Evolutionary conservation across 2,797 vertebrate genomes (phyloP).

Genomic region (Oreonectes daqikongensis): DNA sequence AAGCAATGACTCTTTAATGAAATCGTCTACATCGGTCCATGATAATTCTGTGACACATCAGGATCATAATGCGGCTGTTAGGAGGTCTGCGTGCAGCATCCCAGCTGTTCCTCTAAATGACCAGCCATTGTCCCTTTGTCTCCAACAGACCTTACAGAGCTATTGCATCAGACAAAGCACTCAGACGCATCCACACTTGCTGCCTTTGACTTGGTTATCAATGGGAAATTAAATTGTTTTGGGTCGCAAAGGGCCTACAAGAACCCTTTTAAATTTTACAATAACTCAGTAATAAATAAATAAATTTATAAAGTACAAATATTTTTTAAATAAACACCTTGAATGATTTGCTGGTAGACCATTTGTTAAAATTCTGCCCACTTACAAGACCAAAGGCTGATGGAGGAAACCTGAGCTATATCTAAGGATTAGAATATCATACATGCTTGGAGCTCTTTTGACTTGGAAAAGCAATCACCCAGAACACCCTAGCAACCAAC

Average conservation of each 20-base stretch:
- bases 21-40: not conserved
- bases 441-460: not conserved
- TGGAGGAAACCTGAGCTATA: not conserved
- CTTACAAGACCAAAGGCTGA: not conserved
- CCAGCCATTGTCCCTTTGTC: not conserved
- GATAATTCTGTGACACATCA: not conserved
- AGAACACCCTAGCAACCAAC: not conserved
- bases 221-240: not conserved
- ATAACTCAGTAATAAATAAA: no score
- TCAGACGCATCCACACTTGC: not conserved
- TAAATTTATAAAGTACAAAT: no score
- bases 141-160: not conserved
- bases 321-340: not conserved
- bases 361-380: not conserved
- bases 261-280: no score
- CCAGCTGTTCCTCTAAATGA: not conserved
- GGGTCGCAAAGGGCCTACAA: no score
- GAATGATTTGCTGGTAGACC: not conserved
- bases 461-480: not conserved
- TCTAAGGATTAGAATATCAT: not conserved
- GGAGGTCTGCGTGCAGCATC: not conserved
- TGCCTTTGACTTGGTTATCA: not conserved
- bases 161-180: constrained; percentile 25
- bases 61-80: not conserved
- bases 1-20: not conserved